Conservation (phyloP, 2,113 vertebrate genomes). For the Ceyx margarethae region DNA sequence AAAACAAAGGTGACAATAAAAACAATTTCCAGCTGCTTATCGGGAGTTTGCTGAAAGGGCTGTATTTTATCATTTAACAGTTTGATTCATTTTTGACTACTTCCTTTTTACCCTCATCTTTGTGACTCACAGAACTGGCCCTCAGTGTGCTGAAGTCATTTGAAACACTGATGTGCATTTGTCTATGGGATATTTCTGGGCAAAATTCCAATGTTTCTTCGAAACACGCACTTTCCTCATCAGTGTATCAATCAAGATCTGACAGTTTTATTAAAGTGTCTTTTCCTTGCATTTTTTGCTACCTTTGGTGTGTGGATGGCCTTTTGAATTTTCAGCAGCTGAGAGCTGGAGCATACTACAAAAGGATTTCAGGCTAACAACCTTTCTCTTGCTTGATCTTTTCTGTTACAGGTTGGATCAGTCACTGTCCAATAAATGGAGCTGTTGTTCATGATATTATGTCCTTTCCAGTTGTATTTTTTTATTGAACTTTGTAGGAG, state of each 20-base stretch:
- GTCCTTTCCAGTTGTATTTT: conserved; percentile 26
- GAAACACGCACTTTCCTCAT: conserved; percentile 48
- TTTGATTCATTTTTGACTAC: conserved; percentile 27
- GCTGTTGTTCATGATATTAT: conserved; percentile 37
- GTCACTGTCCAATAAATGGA: conserved; percentile 43
- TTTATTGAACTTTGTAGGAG: conserved; percentile 60
- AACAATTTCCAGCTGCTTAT: conserved; percentile 1
- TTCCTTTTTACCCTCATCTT: conserved; percentile 41
- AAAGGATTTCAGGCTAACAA: conserved; percentile 64
- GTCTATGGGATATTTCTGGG: conserved; percentile 63
- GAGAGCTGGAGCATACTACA: conserved; percentile 39
- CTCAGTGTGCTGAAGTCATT: conserved; percentile 24
- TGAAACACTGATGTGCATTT: conserved; percentile 15
- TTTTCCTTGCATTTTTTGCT: conserved; percentile 42
- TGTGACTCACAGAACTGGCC: conserved; percentile 20
- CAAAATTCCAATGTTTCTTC: conserved; percentile 62
- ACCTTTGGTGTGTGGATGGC: conserved; percentile 24
- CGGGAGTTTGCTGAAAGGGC: neutral
- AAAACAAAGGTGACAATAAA: neutral
- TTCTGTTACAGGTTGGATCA: conserved; percentile 63
- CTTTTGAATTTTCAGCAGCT: conserved; percentile 66
- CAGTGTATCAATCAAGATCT: conserved; percentile 55
- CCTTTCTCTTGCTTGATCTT: conserved; percentile 60
- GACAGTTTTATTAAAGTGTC: conserved; percentile 70
- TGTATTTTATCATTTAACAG: conserved; percentile 21